These are phyloP conservation scores for Agonopterix subpropinquella DNA, from an alignment of 2,888 invertebrate species.

Conservation along the genomic window DNA sequence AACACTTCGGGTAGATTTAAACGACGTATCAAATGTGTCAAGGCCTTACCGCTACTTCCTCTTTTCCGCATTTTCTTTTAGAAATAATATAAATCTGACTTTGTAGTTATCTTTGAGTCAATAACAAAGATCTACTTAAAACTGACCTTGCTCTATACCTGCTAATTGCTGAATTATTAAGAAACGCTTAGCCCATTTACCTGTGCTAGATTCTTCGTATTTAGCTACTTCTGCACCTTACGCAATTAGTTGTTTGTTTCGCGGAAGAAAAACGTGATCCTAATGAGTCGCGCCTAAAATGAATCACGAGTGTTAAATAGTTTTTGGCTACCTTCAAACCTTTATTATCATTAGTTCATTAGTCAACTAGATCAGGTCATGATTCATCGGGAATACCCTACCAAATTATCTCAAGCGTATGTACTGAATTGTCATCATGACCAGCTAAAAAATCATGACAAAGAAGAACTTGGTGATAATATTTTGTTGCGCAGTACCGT, in stretches of 20 bases:
- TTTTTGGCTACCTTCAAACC: slow-evolving; percentile 6
- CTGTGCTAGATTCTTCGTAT: slow-evolving; percentile 49
- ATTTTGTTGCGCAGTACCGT: background rate
- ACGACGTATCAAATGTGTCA: slow-evolving; percentile 52
- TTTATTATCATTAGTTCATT: background rate
- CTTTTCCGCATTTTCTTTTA: slow-evolving; percentile 33
- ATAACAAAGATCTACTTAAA: slow-evolving; percentile 1
- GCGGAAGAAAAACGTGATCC: slow-evolving; percentile 27
- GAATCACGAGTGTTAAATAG: slow-evolving; percentile 12
- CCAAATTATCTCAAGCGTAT: too few species aligned
- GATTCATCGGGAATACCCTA: slow-evolving; percentile 14
- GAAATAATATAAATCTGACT: slow-evolving; percentile 9
- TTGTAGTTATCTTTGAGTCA: background rate
- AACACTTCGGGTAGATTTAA: slow-evolving; percentile 35
- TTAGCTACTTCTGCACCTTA: slow-evolving; percentile 28
- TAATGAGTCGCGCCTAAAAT: slow-evolving; percentile 12
- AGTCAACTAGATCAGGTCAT: slow-evolving; percentile 11
- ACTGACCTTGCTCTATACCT: slow-evolving; percentile 48
- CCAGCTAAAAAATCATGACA: too few species aligned
- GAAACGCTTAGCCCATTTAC: slow-evolving; percentile 68
- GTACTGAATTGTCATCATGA: too few species aligned
- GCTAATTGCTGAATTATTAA: slow-evolving; percentile 67
- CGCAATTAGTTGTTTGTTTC: slow-evolving; percentile 35
- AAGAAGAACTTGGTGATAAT: too few species aligned
- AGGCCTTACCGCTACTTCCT: slow-evolving; percentile 35